phyloP scores from a whole-genome alignment of 2,888 invertebrate genomes.

The Microchrysa polita region DNA sequence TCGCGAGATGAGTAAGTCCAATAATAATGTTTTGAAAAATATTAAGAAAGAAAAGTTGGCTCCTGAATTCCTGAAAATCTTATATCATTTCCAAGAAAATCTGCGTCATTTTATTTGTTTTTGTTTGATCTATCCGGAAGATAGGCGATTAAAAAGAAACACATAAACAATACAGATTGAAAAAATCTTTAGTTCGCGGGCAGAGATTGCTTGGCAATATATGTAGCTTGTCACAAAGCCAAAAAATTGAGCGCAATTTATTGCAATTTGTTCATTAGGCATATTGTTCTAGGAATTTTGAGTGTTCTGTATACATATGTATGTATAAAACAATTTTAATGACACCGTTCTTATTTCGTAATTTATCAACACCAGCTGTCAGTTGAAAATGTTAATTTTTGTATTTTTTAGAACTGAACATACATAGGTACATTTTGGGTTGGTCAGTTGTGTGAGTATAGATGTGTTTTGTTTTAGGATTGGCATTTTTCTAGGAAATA shows the following conservation, averaged over 20 bases:
- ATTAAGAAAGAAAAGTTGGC: constrained; percentile 6
- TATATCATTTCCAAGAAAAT: constrained; percentile 23
- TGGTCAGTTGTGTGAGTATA: not conserved
- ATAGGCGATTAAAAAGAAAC: too few species aligned
- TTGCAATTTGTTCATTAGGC: not conserved
- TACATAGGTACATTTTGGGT: too few species aligned
- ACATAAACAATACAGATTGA: not conserved
- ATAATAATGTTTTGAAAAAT: too few species aligned
- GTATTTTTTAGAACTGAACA: too few species aligned
- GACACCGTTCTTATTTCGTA: not conserved
- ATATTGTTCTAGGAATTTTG: too few species aligned
- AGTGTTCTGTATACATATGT: not conserved
- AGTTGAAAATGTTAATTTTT: too few species aligned
- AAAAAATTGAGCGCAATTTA: constrained; percentile 21
- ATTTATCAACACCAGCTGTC: not conserved
- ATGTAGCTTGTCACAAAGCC: not conserved
- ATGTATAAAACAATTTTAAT: constrained; percentile 1
- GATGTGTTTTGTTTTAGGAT: not conserved
- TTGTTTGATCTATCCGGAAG: not conserved
- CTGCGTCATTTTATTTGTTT: constrained; percentile 27
- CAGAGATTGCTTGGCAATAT: not conserved
- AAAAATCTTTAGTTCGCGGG: not conserved
- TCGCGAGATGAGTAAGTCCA: not conserved
- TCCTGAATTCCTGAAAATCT: not conserved
- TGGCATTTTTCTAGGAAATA: too few species aligned